These are phyloP conservation scores for Tiaroga cobitis DNA, from an alignment of 2,797 vertebrate species.

Conservation along the genomic window DNA sequence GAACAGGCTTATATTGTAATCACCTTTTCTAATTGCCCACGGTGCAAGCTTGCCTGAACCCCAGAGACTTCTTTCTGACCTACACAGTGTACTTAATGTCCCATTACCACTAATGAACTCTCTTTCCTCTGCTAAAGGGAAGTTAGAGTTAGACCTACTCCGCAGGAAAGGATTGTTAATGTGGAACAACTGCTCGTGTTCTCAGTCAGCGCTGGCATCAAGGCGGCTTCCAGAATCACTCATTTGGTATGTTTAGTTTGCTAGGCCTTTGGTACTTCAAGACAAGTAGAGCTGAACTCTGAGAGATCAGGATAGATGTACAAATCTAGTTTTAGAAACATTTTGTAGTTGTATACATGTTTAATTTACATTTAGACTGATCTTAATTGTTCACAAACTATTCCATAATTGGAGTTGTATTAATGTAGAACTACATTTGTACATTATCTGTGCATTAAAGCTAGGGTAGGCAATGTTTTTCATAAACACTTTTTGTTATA, in stretches of 20 bases:
- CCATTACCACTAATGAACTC: constrained; percentile 84
- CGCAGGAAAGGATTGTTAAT: constrained; percentile 71
- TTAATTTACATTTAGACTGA: neutral
- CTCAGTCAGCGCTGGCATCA: neutral
- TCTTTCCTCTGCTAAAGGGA: constrained; percentile 70
- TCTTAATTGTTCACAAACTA: neutral
- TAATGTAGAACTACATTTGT: neutral
- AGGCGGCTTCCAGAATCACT: neutral
- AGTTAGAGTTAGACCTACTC: constrained; percentile 67
- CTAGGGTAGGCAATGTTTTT: neutral
- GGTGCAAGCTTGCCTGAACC: constrained; percentile 77
- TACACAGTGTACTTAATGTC: constrained; percentile 80
- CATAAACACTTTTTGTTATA: neutral
- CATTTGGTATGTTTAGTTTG: constrained; percentile 34
- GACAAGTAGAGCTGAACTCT: neutral
- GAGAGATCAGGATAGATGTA: neutral
- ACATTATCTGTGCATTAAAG: neutral
- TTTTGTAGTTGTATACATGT: neutral
- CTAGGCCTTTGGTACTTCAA: constrained; percentile 12
- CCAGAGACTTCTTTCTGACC: constrained; percentile 82
- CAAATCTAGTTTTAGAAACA: constrained; percentile 1
- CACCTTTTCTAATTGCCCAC: constrained; percentile 81
- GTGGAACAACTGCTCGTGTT: constrained; percentile 63
- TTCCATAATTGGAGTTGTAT: neutral
- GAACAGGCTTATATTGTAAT: constrained; percentile 79